Conservation (phyloP, 2,797 vertebrate genomes). For the Myotis planiceps region DNA sequence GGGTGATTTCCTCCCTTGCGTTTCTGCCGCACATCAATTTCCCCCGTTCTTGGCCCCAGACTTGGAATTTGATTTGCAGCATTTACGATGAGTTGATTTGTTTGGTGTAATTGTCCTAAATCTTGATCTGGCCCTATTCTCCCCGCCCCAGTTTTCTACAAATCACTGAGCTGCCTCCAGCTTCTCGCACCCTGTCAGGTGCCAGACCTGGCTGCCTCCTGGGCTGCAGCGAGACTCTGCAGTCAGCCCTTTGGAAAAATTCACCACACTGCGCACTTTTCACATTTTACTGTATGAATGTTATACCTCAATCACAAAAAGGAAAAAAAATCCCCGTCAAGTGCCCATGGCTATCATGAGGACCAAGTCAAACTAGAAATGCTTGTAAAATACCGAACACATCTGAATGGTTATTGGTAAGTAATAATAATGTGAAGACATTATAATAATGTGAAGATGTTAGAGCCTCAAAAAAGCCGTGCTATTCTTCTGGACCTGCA, state of each 20-base stretch:
- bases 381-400: background rate
- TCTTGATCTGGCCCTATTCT: background rate
- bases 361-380: background rate
- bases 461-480: background rate
- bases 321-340: background rate
- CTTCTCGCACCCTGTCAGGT: background rate
- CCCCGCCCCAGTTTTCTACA: background rate
- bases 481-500: background rate
- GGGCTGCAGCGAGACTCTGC: background rate
- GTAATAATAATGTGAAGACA: background rate
- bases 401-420: background rate
- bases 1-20: background rate
- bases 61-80: background rate
- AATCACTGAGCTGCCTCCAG: background rate
- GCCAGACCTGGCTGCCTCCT: background rate
- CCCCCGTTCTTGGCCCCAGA: background rate
- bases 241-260: background rate
- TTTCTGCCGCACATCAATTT: background rate
- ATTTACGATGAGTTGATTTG: constrained; percentile 9
- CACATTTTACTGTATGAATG: background rate
- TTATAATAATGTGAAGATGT: background rate
- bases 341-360: background rate
- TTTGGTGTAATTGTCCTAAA: background rate
- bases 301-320: background rate
- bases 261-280: background rate